A percentile compares a stretch with the other conserved stretches of the same genome.
These are phyloP conservation scores for Sarcophaga subvicina DNA, from an alignment of 2,888 invertebrate genomes.

Conservation along the genomic window DNA sequence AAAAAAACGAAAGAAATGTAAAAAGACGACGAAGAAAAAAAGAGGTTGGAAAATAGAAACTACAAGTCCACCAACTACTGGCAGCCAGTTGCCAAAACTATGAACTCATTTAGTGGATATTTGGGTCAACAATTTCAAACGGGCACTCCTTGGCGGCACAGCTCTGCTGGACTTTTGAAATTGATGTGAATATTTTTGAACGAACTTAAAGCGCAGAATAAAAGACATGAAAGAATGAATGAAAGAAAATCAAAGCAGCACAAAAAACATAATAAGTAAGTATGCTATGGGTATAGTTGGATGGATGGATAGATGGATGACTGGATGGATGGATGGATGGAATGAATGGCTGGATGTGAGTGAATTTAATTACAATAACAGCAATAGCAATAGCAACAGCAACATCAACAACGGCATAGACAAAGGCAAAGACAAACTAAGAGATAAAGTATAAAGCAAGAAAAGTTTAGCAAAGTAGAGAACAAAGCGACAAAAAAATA, in stretches of 20 bases:
- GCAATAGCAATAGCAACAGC: neutral
- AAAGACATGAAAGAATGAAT: too few relatives aligned
- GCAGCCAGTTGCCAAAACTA: constrained; percentile 53
- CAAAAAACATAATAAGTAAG: neutral
- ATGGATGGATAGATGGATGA: neutral
- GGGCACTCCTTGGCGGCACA: constrained; percentile 30
- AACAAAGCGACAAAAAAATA: neutral
- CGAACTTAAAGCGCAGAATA: too few relatives aligned
- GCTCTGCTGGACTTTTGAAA: neutral
- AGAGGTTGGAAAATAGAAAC: neutral
- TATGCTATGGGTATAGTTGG: neutral
- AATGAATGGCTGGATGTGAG: constrained; percentile 8
- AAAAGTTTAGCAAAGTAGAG: too few relatives aligned
- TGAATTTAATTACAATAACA: constrained; percentile 25
- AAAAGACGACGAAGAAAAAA: constrained; percentile 6
- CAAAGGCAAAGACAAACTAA: neutral
- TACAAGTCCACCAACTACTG: constrained; percentile 27
- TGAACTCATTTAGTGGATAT: constrained; percentile 59
- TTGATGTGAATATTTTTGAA: neutral
- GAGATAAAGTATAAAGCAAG: neutral
- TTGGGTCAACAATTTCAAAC: constrained; percentile 60
- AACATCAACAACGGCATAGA: neutral
- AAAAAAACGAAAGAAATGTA: neutral
- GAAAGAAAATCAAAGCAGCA: neutral
- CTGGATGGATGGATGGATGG: neutral